Evolutionary conservation across 2,797 vertebrate species (phyloP).

Genomic region (Oreochromis grahami): DNA sequence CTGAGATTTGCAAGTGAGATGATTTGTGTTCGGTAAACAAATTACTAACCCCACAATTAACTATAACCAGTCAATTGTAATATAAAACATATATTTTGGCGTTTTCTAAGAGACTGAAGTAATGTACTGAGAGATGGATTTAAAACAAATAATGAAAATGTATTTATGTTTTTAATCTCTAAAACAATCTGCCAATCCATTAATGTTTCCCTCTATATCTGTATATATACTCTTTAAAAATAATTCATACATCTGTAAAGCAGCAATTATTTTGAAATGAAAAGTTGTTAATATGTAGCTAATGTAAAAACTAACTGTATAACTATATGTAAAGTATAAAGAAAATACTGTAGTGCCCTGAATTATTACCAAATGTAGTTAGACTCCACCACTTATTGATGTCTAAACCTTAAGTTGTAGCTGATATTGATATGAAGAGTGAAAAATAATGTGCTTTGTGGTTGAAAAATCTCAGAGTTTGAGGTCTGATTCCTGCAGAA

Average conservation of each 20-base stretch:
- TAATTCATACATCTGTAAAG: not conserved
- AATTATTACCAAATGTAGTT: not conserved
- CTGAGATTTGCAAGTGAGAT: not conserved
- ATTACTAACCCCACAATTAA: not conserved
- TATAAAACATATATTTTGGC: not conserved
- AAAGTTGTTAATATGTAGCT: not conserved
- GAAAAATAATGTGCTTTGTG: not conserved
- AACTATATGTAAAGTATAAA: not conserved
- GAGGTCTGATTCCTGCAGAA: not conserved
- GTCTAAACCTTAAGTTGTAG: not conserved
- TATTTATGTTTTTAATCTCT: not conserved
- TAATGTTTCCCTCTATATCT: not conserved
- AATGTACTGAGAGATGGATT: not conserved
- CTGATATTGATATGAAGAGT: not conserved
- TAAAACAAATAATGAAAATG: not conserved
- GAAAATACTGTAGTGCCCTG: not conserved
- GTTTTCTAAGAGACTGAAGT: not conserved
- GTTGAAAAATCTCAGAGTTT: not conserved
- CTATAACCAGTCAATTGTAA: not conserved
- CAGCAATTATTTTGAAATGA: not conserved
- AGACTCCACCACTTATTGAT: not conserved
- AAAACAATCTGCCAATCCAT: not conserved
- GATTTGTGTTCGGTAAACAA: not conserved
- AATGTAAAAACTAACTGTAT: not conserved
- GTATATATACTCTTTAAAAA: not conserved